Conservation (phyloP, 1,140 invertebrate genomes). For the Nymphalis io region DNA sequence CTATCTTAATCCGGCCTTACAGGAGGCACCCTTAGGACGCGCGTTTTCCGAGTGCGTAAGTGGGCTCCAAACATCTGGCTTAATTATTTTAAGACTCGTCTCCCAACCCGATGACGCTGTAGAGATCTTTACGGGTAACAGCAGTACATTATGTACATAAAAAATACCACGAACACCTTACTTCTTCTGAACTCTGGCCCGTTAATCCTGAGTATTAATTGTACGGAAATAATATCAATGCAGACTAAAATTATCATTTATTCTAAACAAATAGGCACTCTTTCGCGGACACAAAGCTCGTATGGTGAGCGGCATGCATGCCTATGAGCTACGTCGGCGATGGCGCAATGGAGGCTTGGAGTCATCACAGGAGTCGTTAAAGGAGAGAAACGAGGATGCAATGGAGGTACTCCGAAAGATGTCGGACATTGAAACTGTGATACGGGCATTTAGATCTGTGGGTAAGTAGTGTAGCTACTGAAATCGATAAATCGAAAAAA, state of each 20-base stretch:
- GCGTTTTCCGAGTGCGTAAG: too few relatives aligned
- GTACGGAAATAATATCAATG: background rate
- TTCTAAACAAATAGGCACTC: slow-evolving; percentile 68
- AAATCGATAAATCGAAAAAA: background rate
- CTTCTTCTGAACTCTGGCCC: too few relatives aligned
- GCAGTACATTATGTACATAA: too few relatives aligned
- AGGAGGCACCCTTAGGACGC: too few relatives aligned
- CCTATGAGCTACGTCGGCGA: slow-evolving; percentile 73
- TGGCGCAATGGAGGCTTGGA: slow-evolving; percentile 74
- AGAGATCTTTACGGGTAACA: too few relatives aligned
- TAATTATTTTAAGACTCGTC: too few relatives aligned
- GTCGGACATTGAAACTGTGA: slow-evolving; percentile 70
- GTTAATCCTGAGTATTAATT: too few relatives aligned
- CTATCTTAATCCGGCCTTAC: too few relatives aligned
- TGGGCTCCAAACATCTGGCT: too few relatives aligned
- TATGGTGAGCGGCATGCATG: slow-evolving; percentile 47
- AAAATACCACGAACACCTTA: too few relatives aligned
- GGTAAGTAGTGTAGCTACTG: slow-evolving; percentile 31
- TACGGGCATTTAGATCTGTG: slow-evolving; percentile 71
- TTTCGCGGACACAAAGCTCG: slow-evolving; percentile 84
- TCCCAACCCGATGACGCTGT: too few relatives aligned
- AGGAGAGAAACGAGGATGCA: slow-evolving; percentile 73
- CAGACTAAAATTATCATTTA: slow-evolving; percentile 1
- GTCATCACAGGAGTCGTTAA: slow-evolving; percentile 71
- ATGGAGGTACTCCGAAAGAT: slow-evolving; percentile 70